Evolutionary conservation across 2,888 invertebrate species (phyloP).

Genomic region (Synanthedon andrenaeformis): DNA sequence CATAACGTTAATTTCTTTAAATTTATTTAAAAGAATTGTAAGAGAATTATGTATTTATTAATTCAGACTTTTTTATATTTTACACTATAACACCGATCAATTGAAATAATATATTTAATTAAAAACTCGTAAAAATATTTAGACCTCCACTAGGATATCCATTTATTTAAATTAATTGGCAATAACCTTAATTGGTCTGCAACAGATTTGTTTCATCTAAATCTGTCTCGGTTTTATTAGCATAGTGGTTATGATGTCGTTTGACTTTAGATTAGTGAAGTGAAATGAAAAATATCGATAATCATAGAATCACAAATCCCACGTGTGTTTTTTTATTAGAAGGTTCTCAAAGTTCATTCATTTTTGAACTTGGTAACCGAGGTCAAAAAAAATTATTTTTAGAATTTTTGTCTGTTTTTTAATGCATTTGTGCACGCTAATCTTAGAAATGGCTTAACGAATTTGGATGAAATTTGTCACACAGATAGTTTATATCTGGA

Average conservation of each 20-base stretch:
- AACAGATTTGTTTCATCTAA: constrained; percentile 53
- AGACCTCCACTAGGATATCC: constrained; percentile 30
- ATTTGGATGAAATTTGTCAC: too few relatives aligned
- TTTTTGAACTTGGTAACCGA: too few relatives aligned
- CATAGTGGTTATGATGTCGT: constrained; percentile 25
- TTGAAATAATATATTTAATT: background rate
- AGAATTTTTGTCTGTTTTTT: too few relatives aligned
- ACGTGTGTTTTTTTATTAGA: too few relatives aligned
- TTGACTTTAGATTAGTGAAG: constrained; percentile 12
- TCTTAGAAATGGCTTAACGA: too few relatives aligned
- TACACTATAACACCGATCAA: background rate
- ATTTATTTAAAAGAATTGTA: too few relatives aligned
- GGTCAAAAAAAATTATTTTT: too few relatives aligned
- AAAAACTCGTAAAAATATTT: background rate
- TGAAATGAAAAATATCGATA: constrained; percentile 1
- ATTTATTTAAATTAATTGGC: constrained; percentile 40
- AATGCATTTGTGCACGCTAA: too few relatives aligned
- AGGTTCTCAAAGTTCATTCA: too few relatives aligned
- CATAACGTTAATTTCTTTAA: too few relatives aligned
- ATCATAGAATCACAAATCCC: background rate
- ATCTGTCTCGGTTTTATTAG: constrained; percentile 34
- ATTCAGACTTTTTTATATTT: background rate
- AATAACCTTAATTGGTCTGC: constrained; percentile 45
- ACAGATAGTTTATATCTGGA: too few relatives aligned
- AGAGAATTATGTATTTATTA: too few relatives aligned